A percentile compares a stretch with the other conserved stretches of the same genome.
Conservation (phyloP, 2,113 vertebrate genomes). For the Turnix velox region DNA sequence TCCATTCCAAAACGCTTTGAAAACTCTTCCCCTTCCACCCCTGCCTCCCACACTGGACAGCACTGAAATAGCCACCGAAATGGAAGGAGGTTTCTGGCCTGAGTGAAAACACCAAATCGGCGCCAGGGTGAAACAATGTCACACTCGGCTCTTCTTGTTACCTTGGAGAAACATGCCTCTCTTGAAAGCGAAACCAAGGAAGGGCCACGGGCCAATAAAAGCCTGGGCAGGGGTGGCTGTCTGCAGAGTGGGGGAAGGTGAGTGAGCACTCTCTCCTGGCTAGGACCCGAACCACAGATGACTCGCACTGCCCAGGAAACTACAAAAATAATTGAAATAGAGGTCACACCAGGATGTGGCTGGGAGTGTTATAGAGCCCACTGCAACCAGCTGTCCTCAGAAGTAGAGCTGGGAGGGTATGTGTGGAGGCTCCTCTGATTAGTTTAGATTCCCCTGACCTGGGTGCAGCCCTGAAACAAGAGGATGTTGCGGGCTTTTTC, state of each 20-base stretch:
- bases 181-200: neutral
- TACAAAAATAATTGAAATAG: neutral
- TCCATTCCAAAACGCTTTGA: neutral
- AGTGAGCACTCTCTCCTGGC: neutral
- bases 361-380: neutral
- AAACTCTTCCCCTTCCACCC: neutral
- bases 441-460: neutral
- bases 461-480: accelerated
- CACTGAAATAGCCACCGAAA: neutral
- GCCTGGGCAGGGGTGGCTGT: neutral
- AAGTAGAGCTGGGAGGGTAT: neutral
- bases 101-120: accelerated
- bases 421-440: neutral
- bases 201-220: neutral
- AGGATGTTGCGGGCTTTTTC: neutral
- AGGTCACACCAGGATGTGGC: accelerated
- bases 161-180: neutral
- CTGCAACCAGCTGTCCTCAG: accelerated
- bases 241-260: accelerated
- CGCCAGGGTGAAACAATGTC: neutral
- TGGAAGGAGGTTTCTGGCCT: accelerated
- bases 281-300: too few species aligned
- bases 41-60: neutral
- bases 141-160: neutral
- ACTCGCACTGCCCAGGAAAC: accelerated